phyloP scores from a whole-genome alignment of 1,140 invertebrate genomes.

The Drosophila erecta region DNA sequence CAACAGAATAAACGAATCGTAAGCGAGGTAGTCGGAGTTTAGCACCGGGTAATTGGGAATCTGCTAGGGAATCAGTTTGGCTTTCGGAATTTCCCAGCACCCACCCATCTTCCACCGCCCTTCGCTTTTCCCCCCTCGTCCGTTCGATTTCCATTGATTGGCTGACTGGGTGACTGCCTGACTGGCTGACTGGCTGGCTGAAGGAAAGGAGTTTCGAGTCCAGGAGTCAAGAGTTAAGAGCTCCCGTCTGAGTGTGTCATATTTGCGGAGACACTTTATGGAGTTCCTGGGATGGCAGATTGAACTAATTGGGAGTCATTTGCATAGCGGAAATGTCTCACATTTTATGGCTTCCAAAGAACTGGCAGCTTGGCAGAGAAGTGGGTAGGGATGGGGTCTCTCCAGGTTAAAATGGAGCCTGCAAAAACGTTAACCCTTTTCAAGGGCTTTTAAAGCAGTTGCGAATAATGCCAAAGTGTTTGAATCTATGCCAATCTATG shows the following conservation, averaged over 20 bases:
- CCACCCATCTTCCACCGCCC: not conserved
- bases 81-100: conserved; percentile 30
- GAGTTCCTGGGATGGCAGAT: conserved; percentile 15
- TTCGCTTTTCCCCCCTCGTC: not conserved
- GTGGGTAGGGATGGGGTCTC: not conserved
- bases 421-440: not conserved
- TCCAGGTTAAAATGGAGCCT: not conserved
- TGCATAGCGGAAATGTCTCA: conserved; percentile 45
- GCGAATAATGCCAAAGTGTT: no score
- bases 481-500: no score
- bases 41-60: conserved; percentile 59
- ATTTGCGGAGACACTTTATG: conserved; percentile 30
- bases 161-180: not conserved
- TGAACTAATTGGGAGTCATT: conserved; percentile 48
- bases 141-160: conserved; percentile 37
- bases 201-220: not conserved
- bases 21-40: conserved; percentile 66
- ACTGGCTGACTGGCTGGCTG: no score
- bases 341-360: conserved; percentile 21
- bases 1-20: conserved; percentile 84
- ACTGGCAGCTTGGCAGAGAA: not conserved
- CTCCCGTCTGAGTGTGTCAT: conserved; percentile 42
- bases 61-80: conserved; percentile 45
- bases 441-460: not conserved
- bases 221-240: conserved; percentile 28